phyloP scores from a whole-genome alignment of 2,797 vertebrate species.

The Knipowitschia caucasica region DNA sequence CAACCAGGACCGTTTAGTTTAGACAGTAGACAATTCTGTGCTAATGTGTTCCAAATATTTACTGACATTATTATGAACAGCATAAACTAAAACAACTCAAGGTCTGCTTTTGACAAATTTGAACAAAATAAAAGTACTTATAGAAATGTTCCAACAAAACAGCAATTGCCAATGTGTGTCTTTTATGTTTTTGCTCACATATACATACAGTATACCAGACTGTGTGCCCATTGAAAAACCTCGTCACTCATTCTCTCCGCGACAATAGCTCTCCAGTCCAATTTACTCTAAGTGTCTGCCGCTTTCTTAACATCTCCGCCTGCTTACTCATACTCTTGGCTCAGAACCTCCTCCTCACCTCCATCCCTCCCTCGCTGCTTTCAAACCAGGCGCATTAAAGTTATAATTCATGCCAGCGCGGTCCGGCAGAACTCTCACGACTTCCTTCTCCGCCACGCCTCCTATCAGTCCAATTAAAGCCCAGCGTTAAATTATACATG shows the following conservation, averaged over 20 bases:
- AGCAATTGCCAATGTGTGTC: too few relatives aligned
- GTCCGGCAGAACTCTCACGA: constrained; percentile 11
- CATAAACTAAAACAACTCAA: too few relatives aligned
- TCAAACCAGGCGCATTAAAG: background rate
- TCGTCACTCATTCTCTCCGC: background rate
- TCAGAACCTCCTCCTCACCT: background rate
- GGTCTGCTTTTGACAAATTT: too few relatives aligned
- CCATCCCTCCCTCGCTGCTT: background rate
- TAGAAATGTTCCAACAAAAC: too few relatives aligned
- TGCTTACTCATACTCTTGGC: constrained; percentile 16
- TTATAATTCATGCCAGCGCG: constrained; percentile 8
- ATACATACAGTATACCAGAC: too few relatives aligned
- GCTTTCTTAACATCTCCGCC: constrained; percentile 5
- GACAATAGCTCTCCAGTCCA: constrained; percentile 11
- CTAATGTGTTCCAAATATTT: too few relatives aligned
- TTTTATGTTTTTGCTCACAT: too few relatives aligned
- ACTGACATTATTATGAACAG: too few relatives aligned
- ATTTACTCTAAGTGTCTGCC: constrained; percentile 6
- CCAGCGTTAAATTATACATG: constrained; percentile 9
- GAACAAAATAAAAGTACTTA: too few relatives aligned
- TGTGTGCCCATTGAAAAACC: background rate
- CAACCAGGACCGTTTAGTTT: too few relatives aligned
- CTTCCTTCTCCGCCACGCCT: background rate
- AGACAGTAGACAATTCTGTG: too few relatives aligned
- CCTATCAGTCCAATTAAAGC: constrained; percentile 16